These are phyloP conservation scores for Vulpes vulpes DNA, from an alignment of 2,113 vertebrate species.

Conservation along the genomic window DNA sequence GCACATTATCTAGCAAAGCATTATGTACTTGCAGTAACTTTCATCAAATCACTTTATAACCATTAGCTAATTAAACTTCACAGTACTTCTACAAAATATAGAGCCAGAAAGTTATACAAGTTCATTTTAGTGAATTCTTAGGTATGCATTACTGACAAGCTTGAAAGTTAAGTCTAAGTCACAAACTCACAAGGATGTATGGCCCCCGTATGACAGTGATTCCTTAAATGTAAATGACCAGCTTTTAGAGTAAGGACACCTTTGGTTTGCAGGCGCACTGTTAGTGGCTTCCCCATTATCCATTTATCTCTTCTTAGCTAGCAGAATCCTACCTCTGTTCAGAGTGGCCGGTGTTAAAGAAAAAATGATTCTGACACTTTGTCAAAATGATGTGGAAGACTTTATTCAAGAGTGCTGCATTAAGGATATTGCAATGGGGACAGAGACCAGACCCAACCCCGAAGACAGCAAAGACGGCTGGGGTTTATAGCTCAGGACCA, in stretches of 20 bases:
- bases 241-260: not conserved
- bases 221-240: not conserved
- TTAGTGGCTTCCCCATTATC: not conserved
- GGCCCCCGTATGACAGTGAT: not conserved
- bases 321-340: not conserved
- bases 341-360: not conserved
- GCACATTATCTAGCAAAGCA: constrained; percentile 63
- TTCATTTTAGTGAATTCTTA: constrained; percentile 18
- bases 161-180: not conserved
- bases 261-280: not conserved
- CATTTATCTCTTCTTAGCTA: not conserved
- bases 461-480: not conserved
- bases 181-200: not conserved
- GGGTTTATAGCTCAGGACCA: not conserved
- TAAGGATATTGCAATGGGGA: not conserved
- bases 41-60: constrained; percentile 64
- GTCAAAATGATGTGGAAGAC: not conserved
- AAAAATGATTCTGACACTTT: constrained; percentile 30
- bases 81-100: constrained; percentile 51
- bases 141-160: not conserved
- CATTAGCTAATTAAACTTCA: constrained; percentile 68
- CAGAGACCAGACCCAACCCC: not conserved
- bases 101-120: constrained; percentile 25
- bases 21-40: constrained; percentile 51
- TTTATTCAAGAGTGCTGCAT: not conserved